Percentiles rank a stretch among this genome's conserved stretches.
phyloP scores from a whole-genome alignment of 2,797 vertebrate species.

The Centropyge bicolor region DNA sequence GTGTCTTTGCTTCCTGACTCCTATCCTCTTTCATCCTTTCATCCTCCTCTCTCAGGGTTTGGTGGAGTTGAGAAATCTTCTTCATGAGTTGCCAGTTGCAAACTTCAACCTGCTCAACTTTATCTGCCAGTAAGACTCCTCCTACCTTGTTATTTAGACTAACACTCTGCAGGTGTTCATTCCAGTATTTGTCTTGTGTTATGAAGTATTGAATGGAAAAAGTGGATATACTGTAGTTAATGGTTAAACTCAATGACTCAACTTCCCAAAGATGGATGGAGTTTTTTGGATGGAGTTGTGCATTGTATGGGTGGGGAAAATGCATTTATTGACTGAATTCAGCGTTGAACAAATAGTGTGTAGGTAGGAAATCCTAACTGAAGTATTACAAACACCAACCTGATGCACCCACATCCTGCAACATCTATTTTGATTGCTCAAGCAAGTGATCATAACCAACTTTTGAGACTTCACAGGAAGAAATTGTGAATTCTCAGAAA shows the following conservation, averaged over 20 bases:
- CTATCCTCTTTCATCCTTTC: background rate
- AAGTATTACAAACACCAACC: background rate
- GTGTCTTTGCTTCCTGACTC: background rate
- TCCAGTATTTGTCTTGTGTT: background rate
- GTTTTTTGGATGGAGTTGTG: conserved; percentile 35
- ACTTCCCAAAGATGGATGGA: no score
- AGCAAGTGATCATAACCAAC: background rate
- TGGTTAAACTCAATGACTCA: conserved; percentile 42
- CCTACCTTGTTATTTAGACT: background rate
- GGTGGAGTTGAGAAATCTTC: conserved; percentile 79
- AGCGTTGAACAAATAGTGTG: background rate
- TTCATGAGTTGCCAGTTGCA: conserved; percentile 84
- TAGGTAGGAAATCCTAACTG: no score
- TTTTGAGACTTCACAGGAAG: background rate
- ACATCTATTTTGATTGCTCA: background rate
- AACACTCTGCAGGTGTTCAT: background rate
- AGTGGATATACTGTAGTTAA: background rate
- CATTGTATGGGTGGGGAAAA: background rate
- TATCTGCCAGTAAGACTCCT: conserved; percentile 82
- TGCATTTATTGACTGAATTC: background rate
- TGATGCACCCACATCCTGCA: background rate
- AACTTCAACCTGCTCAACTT: conserved; percentile 88
- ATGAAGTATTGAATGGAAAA: background rate
- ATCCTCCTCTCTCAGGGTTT: conserved; percentile 79
- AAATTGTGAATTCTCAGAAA: background rate